Percentiles rank a stretch among this genome's conserved stretches.
Conservation (phyloP, 2,888 invertebrate genomes). For the Ectropis crepuscularia region DNA sequence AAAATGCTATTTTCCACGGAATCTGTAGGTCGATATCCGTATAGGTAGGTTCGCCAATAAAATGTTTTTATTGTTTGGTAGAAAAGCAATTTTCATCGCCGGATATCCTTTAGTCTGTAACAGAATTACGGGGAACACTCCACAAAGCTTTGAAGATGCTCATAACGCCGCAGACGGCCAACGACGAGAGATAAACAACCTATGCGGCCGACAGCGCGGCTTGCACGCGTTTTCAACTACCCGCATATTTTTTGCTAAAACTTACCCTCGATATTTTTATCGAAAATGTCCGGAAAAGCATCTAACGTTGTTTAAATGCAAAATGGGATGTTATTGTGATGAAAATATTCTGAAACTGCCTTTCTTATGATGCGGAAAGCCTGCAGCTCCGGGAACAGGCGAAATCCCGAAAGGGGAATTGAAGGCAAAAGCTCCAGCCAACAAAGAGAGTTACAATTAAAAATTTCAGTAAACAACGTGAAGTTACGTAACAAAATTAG, state of each 20-base stretch:
- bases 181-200: background rate
- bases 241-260: conserved; percentile 2
- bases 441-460: conserved; percentile 19
- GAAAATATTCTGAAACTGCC: background rate
- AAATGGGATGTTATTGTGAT: conserved; percentile 1
- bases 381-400: background rate
- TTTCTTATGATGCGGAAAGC: background rate
- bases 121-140: conserved; percentile 42
- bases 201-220: background rate
- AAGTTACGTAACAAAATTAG: conserved; percentile 15
- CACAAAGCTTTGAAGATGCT: conserved; percentile 33
- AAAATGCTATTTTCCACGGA: too few relatives aligned
- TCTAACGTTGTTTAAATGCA: conserved; percentile 3
- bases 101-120: conserved; percentile 41
- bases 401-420: conserved; percentile 6
- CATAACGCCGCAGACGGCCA: conserved; percentile 1
- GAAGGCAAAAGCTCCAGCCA: background rate
- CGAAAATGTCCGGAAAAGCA: conserved; percentile 1
- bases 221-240: background rate
- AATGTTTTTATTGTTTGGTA: conserved; percentile 10
- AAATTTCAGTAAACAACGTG: conserved; percentile 18
- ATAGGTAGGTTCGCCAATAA: too few relatives aligned
- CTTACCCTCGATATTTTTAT: conserved; percentile 1
- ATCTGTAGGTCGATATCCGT: too few relatives aligned
- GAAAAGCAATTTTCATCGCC: conserved; percentile 36